Evolutionary conservation across 2,888 invertebrate genomes (phyloP), one percentile per base, ranked within the genome.

Genomic region (Elmis aenea): DNA sequence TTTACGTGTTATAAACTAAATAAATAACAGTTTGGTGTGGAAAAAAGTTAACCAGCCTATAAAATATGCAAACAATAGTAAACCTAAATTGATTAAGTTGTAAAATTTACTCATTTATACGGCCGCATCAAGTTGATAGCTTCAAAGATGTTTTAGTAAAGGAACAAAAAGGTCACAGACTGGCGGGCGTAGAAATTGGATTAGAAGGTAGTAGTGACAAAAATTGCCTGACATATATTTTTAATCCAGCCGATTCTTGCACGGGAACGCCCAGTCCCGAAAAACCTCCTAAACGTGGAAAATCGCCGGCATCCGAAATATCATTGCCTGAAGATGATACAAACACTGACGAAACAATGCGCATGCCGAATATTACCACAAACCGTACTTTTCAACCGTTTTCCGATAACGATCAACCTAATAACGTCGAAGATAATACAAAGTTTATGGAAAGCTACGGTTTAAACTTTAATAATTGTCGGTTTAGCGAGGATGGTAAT

Each of bases 191-290:
- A 38, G 62, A 50, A 36, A 33, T 38, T 23, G 38, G 36, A 15
- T 36, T 42, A 30, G 49, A 53, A 27, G 52, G 49, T 35, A 60
- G 56, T 45, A 58, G 59, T 45, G 59, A 64, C 48, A 59, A 61
- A 38, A 63, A 72, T 39, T 68, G 70, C 35, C 57, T 68, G 22
- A 70, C 69, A 26, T 76, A 77, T 60, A 75, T 74, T 8, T 76
- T 77, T 46, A 75, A 77, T 54, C 66, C 66, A 24, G 67, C 59
- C 13, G 75, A 77, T 45, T 75, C 77, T 40, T 78, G 77, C 62
- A 77, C 76, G 0, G 76, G 76, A 46, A 59, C 75, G 1, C 76
- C 76, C 26, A 68, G 74, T 1, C 67, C 76, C 10, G 75, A 75
- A 51, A 67, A 72, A 23, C 68, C 67, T 44, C n/a, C n/a, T n/a